Conservation (phyloP, 2,888 invertebrate species). For the Rambutsinella grinnellia region DNA sequence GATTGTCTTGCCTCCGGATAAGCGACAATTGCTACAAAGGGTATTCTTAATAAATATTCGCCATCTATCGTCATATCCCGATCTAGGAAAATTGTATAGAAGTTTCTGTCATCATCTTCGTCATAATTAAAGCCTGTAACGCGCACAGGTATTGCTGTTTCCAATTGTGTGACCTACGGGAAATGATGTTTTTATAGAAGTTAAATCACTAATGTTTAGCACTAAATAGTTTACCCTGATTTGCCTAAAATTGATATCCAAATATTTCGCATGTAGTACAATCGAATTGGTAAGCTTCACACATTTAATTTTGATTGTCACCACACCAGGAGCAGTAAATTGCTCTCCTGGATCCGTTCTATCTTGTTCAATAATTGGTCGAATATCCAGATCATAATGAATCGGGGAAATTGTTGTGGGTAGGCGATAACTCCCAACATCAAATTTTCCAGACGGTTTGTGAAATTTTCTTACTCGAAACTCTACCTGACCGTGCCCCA, state of each 20-base stretch:
- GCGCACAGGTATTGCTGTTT: background rate
- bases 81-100: background rate
- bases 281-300: conserved; percentile 27
- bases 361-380: conserved; percentile 45
- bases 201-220: too few relatives aligned
- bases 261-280: conserved; percentile 41
- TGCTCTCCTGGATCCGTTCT: conserved; percentile 19
- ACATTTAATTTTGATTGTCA: conserved; percentile 31
- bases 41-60: background rate
- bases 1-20: background rate
- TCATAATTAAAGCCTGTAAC: background rate
- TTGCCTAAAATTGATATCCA: background rate
- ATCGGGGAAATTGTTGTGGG: conserved; percentile 44
- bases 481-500: too few relatives aligned
- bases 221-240: too few relatives aligned
- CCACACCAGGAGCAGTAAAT: conserved; percentile 42
- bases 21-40: background rate
- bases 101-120: background rate
- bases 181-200: too few relatives aligned
- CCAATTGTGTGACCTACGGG: too few relatives aligned
- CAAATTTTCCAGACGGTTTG: too few relatives aligned
- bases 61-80: background rate
- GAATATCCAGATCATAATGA: conserved; percentile 30
- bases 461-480: too few relatives aligned
- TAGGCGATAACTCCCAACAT: too few relatives aligned